phyloP scores from a whole-genome alignment of 1,140 invertebrate species.

The Dinothrombium tinctorium region DNA sequence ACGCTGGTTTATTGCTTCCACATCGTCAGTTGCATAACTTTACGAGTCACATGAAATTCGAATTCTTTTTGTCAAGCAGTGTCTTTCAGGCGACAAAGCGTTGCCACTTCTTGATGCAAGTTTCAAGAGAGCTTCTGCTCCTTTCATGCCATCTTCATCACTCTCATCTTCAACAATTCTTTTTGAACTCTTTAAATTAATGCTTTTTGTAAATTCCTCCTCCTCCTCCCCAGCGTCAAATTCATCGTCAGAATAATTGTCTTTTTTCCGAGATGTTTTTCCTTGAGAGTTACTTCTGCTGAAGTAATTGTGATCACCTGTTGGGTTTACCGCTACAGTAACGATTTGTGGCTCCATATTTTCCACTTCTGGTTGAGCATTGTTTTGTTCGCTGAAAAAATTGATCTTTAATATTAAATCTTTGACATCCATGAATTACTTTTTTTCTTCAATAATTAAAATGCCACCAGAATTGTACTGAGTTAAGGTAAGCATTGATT shows the following conservation, averaged over 20 bases:
- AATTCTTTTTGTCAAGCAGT: too few relatives aligned
- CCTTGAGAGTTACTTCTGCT: not conserved
- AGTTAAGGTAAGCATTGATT: conserved; percentile 8
- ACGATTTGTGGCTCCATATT: not conserved
- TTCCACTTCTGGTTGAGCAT: not conserved
- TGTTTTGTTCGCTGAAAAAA: not conserved
- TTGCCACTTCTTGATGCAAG: not conserved
- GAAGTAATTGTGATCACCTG: conserved; percentile 4
- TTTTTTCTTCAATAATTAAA: not conserved
- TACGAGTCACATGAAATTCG: too few relatives aligned
- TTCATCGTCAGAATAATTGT: not conserved
- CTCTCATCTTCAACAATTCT: not conserved
- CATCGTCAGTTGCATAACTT: too few relatives aligned
- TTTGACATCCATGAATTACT: not conserved
- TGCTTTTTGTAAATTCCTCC: not conserved
- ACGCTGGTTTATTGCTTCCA: too few relatives aligned
- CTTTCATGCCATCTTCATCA: conserved; percentile 3
- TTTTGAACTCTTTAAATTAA: not conserved
- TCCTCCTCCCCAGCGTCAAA: not conserved
- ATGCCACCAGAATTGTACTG: conserved; percentile 1
- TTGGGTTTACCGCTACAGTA: not conserved
- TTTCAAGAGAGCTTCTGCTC: conserved; percentile 2
- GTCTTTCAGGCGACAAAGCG: too few relatives aligned
- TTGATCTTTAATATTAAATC: not conserved
- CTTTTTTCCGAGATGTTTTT: not conserved